A percentile compares a stretch with the other conserved stretches of the same genome.
These are phyloP conservation scores for Papilio polytes DNA, from an alignment of 1,140 invertebrate genomes.

Conservation along the genomic window DNA sequence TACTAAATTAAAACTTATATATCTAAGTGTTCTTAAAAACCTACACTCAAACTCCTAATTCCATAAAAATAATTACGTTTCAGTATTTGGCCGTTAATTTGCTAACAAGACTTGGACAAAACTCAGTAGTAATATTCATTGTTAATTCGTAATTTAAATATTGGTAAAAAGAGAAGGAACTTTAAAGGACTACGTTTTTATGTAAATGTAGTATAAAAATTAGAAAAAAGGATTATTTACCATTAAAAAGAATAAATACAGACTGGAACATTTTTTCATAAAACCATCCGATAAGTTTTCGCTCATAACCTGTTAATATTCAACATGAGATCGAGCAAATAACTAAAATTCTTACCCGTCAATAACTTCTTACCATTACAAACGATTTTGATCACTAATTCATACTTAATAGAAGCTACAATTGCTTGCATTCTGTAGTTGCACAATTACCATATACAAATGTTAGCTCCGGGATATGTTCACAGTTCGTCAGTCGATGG, in stretches of 20 bases:
- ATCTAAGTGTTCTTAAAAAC: too few relatives aligned
- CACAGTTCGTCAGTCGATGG: slow-evolving; percentile 21
- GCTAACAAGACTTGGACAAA: too few relatives aligned
- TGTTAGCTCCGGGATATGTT: slow-evolving; percentile 33
- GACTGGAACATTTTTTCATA: background rate
- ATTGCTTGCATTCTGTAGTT: background rate
- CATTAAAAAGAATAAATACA: background rate
- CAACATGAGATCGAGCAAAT: slow-evolving; percentile 26
- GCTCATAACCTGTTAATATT: slow-evolving; percentile 27
- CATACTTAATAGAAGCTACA: background rate
- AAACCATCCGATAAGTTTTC: slow-evolving; percentile 2
- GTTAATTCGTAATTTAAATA: too few relatives aligned
- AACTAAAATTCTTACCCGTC: slow-evolving; percentile 18
- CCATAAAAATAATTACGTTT: too few relatives aligned
- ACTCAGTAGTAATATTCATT: too few relatives aligned
- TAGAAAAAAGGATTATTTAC: too few relatives aligned
- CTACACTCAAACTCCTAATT: too few relatives aligned
- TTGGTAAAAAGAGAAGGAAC: too few relatives aligned
- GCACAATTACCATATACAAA: slow-evolving; percentile 33
- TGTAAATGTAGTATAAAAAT: background rate
- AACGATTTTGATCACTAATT: background rate
- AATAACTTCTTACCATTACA: background rate
- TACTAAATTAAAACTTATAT: too few relatives aligned
- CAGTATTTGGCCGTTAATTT: too few relatives aligned
- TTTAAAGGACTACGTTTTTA: too few relatives aligned